Evolutionary conservation across 2,113 vertebrate genomes (phyloP).

Genomic region (Leptocoma aspasia): DNA sequence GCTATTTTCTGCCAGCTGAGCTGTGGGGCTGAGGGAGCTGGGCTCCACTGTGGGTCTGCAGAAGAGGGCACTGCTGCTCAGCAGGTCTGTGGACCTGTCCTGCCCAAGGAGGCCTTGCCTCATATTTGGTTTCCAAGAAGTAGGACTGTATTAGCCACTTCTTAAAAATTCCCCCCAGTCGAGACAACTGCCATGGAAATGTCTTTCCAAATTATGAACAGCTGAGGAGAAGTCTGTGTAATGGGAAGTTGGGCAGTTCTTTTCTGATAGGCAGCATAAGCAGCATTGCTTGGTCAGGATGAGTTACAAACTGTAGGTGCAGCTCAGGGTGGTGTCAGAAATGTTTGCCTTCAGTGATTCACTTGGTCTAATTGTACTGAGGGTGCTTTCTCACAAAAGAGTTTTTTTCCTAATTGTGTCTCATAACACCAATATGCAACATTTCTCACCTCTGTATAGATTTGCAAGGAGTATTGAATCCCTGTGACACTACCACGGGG

Average conservation of each 20-base stretch:
- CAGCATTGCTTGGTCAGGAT: neutral
- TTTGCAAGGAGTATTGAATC: neutral
- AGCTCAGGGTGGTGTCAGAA: neutral
- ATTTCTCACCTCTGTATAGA: neutral
- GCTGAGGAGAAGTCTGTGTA: neutral
- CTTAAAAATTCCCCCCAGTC: neutral
- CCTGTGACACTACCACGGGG: neutral
- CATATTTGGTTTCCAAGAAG: neutral
- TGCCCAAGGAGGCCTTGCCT: neutral
- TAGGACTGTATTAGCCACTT: neutral
- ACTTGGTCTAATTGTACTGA: neutral
- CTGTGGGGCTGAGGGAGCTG: neutral
- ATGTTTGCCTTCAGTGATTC: neutral
- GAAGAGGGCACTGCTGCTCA: neutral
- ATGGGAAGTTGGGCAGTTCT: neutral
- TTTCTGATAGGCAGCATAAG: neutral
- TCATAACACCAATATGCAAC: neutral
- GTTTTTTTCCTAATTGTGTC: neutral
- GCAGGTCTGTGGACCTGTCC: neutral
- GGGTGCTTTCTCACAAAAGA: neutral
- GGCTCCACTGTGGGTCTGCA: neutral
- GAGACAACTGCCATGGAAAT: neutral
- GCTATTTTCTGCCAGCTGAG: neutral
- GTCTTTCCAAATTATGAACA: neutral
- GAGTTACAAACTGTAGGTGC: neutral